Evolutionary conservation across 2,797 vertebrate species (phyloP), one percentile per base, ranked within the genome.

Genomic region (Lemur catta): DNA sequence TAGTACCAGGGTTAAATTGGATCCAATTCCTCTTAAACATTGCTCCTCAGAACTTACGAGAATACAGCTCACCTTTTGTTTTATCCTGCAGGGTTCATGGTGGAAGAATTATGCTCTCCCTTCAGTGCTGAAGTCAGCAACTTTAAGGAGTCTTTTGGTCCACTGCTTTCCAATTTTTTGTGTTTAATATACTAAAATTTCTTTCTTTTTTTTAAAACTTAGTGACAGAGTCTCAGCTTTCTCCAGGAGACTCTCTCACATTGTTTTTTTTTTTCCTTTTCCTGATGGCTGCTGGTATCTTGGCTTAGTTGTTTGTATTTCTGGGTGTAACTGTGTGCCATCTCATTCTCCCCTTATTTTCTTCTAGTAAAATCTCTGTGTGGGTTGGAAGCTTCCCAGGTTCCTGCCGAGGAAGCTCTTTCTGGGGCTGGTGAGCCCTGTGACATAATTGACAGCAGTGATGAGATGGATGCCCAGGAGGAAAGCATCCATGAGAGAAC

Each of bases 321-420:
- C 52, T 81, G 72, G 63, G 18, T 65, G 50, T 55, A 30, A 90
- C 59, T 76, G 80, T 69, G 20, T 92, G 63, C 89, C 94, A 74
- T 96, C 71, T 96, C 67, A 72, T 74, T 96, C 43, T 75, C 84
- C 20, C 74, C 69, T 85, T 82, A n/a, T 26, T 98, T 95, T 97
- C 59, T 98, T 98, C 81, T 96, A 99, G 99, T 99, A 28, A 99
- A 99, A 98, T 99, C 99, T 95, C 99, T 99, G 9, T 99, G 99
- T 97, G 99, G 99, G 75, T 98, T 99, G 97, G 99, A 99, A 98
- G 99, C 99, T 84, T 99, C 99, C 35, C 99, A 99, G 69, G 99
- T 99, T 92, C 99, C 99, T 67, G 98, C 99, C 33, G 99, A 99
- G 90, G 99, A 99, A 96, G 99, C 99, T 92, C 98, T 99, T 50